phyloP scores from a whole-genome alignment of 2,888 invertebrate species.

The Coleophora deauratella region DNA sequence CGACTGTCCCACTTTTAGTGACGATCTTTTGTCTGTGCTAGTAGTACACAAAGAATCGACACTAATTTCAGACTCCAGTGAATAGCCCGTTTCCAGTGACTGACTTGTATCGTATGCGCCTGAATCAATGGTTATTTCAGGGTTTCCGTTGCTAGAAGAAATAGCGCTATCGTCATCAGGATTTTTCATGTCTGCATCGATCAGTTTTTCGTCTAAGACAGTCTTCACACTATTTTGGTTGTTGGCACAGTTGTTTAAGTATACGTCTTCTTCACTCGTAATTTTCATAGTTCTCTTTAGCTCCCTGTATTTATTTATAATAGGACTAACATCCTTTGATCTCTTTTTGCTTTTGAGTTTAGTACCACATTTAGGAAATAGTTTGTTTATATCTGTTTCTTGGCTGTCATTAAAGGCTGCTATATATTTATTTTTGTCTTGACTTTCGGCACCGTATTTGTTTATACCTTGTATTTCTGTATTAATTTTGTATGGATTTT shows the following conservation, averaged over 20 bases:
- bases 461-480: slow-evolving; percentile 74
- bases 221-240: slow-evolving; percentile 52
- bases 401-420: slow-evolving; percentile 69
- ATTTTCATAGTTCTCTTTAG: slow-evolving; percentile 62
- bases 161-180: slow-evolving; percentile 67
- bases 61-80: slow-evolving; percentile 72
- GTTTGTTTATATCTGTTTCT: slow-evolving; percentile 59
- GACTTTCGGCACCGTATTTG: slow-evolving; percentile 72
- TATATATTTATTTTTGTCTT: slow-evolving; percentile 71
- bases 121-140: slow-evolving; percentile 67
- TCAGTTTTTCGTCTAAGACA: slow-evolving; percentile 44
- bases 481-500: slow-evolving; percentile 76
- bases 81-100: slow-evolving; percentile 68
- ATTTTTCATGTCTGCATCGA: slow-evolving; percentile 55
- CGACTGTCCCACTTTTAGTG: slow-evolving; percentile 77
- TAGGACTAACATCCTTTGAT: slow-evolving; percentile 65
- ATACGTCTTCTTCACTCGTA: slow-evolving; percentile 58
- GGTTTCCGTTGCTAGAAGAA: slow-evolving; percentile 64
- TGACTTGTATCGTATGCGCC: slow-evolving; percentile 65
- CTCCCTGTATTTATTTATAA: slow-evolving; percentile 65
- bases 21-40: slow-evolving; percentile 71
- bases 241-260: slow-evolving; percentile 65
- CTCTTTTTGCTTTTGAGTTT: slow-evolving; percentile 68
- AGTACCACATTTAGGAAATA: slow-evolving; percentile 65
- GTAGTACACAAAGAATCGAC: slow-evolving; percentile 74